These are phyloP conservation scores for Hemichromis elongatus DNA, from an alignment of 2,113 vertebrate genomes.

Conservation along the genomic window DNA sequence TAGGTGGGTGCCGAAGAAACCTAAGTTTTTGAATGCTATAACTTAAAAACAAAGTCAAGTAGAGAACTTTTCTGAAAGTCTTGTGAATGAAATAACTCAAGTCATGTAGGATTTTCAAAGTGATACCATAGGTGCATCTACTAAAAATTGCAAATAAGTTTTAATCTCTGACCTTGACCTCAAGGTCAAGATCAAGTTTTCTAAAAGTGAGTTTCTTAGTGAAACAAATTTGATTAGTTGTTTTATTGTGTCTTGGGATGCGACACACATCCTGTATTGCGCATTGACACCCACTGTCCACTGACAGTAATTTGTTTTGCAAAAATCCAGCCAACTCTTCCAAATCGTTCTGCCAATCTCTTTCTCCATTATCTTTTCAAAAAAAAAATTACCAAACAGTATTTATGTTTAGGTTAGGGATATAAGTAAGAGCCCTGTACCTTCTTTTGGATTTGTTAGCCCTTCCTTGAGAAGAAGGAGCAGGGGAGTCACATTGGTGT, in stretches of 20 bases:
- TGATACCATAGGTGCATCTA: neutral
- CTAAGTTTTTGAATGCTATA: neutral
- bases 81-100: fast-evolving
- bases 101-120: neutral
- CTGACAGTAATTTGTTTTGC: neutral
- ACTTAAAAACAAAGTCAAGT: no score
- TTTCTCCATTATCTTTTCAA: neutral
- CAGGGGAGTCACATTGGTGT: neutral
- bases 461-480: neutral
- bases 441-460: neutral
- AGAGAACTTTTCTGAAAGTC: neutral
- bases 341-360: neutral
- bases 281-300: no score
- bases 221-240: neutral
- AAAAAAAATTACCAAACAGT: no score
- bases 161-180: fast-evolving
- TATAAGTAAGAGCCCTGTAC: neutral
- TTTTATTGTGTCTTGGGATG: neutral
- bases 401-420: neutral
- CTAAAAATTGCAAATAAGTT: neutral
- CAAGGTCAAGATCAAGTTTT: neutral
- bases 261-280: neutral
- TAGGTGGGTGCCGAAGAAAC: neutral
- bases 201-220: neutral
- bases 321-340: neutral